phyloP scores from a whole-genome alignment of 2,888 invertebrate species.

The Agonopterix alstromeriana region DNA sequence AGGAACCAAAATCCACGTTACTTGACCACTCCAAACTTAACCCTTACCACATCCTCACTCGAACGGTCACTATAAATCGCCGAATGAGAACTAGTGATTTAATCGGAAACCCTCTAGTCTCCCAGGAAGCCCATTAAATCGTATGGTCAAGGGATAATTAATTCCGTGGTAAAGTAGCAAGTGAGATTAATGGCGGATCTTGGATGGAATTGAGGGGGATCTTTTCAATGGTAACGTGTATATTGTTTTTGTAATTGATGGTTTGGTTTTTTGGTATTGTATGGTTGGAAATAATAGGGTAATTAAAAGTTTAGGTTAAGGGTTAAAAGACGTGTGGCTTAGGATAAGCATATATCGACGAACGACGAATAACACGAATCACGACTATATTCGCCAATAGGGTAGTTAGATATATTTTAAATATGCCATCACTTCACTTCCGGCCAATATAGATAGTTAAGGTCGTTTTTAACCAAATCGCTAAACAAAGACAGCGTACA shows the following conservation, averaged over 20 bases:
- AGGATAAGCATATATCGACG: too few relatives aligned
- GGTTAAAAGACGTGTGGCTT: too few relatives aligned
- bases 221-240: constrained; percentile 58
- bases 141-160: constrained; percentile 76
- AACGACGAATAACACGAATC: too few relatives aligned
- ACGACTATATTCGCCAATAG: too few relatives aligned
- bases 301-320: too few relatives aligned
- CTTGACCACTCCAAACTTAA: background rate
- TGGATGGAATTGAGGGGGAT: constrained; percentile 43
- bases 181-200: constrained; percentile 68
- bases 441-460: too few relatives aligned
- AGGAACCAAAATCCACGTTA: background rate
- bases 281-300: too few relatives aligned
- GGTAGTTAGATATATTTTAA: too few relatives aligned
- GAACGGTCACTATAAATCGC: constrained; percentile 69
- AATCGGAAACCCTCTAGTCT: constrained; percentile 71
- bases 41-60: constrained; percentile 7
- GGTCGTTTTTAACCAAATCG: too few relatives aligned
- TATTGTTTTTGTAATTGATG: constrained; percentile 44
- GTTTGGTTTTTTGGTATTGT: background rate
- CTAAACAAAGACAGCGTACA: too few relatives aligned
- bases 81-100: constrained; percentile 76
- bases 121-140: constrained; percentile 74
- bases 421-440: too few relatives aligned
- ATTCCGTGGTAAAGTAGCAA: constrained; percentile 68